A percentile compares a stretch with the other conserved stretches of the same genome.
Conservation (phyloP, 2,797 vertebrate species). For the Leptodactylus fallax region DNA sequence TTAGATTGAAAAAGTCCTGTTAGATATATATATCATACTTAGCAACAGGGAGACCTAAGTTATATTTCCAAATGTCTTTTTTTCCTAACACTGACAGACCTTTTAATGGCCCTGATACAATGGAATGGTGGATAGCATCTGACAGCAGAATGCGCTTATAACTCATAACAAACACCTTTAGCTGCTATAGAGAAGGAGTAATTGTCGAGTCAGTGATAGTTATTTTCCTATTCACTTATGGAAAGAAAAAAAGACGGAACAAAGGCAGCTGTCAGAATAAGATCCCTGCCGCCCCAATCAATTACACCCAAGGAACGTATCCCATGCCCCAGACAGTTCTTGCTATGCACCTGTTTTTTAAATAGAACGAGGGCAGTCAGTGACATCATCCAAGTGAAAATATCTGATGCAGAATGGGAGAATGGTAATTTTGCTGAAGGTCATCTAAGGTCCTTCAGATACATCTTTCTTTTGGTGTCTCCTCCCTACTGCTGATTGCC, state of each 20-base stretch:
- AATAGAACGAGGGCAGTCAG: slow-evolving; percentile 61
- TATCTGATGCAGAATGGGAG: slow-evolving; percentile 56
- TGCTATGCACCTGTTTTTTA: slow-evolving; percentile 69
- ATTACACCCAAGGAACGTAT: slow-evolving; percentile 62
- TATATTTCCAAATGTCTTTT: slow-evolving; percentile 48
- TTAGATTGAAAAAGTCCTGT: not conserved
- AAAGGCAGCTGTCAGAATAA: slow-evolving; percentile 71
- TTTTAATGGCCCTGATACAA: slow-evolving; percentile 36
- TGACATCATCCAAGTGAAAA: slow-evolving; percentile 56
- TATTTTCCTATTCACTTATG: slow-evolving; percentile 69
- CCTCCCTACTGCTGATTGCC: slow-evolving; percentile 69
- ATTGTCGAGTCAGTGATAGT: slow-evolving; percentile 65
- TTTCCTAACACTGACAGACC: slow-evolving; percentile 26
- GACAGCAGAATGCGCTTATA: slow-evolving; percentile 43
- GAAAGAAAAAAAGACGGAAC: slow-evolving; percentile 63
- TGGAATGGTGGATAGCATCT: slow-evolving; percentile 16
- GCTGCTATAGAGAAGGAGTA: slow-evolving; percentile 53
- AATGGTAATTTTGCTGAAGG: slow-evolving; percentile 74
- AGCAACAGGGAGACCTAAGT: slow-evolving; percentile 14
- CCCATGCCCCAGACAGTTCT: slow-evolving; percentile 60
- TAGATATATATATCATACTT: slow-evolving; percentile 39
- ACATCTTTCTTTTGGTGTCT: slow-evolving; percentile 64
- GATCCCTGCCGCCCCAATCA: slow-evolving; percentile 68
- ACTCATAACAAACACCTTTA: slow-evolving; percentile 51
- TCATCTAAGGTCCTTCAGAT: slow-evolving; percentile 68